These are phyloP conservation scores for Benitochromis conjunctus DNA, from an alignment of 2,113 vertebrate species.

Conservation along the genomic window DNA sequence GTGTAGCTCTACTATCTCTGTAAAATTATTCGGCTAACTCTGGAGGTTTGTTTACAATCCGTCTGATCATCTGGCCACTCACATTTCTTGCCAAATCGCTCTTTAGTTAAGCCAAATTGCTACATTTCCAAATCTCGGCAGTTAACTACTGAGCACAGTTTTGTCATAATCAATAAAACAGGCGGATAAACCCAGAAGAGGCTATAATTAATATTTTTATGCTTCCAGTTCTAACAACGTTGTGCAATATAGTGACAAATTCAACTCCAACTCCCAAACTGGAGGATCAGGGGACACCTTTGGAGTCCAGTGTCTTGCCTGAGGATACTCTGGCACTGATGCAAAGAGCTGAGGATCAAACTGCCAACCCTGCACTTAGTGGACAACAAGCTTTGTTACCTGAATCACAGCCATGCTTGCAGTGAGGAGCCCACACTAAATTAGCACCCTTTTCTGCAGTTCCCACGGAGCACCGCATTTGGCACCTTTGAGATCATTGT, in stretches of 20 bases:
- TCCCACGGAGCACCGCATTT: background rate
- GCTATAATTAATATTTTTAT: background rate
- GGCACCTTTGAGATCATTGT: background rate
- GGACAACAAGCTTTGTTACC: background rate
- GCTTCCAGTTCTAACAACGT: background rate
- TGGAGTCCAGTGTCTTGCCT: background rate
- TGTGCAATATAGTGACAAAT: background rate
- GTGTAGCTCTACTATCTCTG: background rate
- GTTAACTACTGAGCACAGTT: background rate
- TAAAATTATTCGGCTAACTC: background rate
- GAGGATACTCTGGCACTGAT: background rate
- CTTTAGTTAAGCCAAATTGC: background rate
- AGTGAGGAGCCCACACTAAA: accelerated
- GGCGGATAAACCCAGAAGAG: background rate
- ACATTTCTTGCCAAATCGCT: background rate
- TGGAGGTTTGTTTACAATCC: background rate
- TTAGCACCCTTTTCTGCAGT: background rate
- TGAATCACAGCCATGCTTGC: background rate
- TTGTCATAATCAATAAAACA: background rate
- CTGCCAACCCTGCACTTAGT: background rate
- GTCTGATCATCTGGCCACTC: background rate
- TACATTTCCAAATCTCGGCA: background rate
- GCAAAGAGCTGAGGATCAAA: background rate
- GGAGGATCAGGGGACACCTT: background rate
- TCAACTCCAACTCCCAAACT: background rate